Conservation (phyloP, 2,113 vertebrate species). For the Planiliza haematocheilus region DNA sequence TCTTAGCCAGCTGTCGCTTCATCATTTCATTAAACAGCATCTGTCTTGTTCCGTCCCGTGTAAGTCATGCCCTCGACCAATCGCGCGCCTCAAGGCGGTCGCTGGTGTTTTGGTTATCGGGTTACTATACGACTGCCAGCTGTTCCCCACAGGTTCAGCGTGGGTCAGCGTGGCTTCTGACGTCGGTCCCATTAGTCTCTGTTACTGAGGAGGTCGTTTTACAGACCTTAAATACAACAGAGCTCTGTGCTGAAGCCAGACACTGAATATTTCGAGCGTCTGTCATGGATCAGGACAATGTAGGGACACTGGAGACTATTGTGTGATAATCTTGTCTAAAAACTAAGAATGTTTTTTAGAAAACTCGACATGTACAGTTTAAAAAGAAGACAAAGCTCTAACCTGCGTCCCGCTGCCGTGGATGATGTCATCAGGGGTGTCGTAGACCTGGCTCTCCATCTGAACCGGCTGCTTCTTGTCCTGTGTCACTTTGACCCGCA, state of each 20-base stretch:
- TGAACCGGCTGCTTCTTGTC: conserved; percentile 95
- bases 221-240: conserved; percentile 8
- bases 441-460: conserved; percentile 95
- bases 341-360: too few relatives aligned
- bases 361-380: too few relatives aligned
- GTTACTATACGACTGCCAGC: conserved; percentile 60
- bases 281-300: neutral
- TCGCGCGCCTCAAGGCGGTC: neutral
- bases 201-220: conserved; percentile 17
- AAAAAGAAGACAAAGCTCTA: conserved; percentile 3
- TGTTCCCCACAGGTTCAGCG: conserved; percentile 47
- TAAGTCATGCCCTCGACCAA: conserved; percentile 13
- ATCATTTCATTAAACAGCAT: conserved; percentile 57
- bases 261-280: too few relatives aligned
- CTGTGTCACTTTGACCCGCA: conserved; percentile 94
- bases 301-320: neutral
- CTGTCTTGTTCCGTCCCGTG: conserved; percentile 45
- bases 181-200: neutral
- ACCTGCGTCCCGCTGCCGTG: conserved; percentile 94
- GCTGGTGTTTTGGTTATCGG: conserved; percentile 55
- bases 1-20: conserved; percentile 50
- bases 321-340: too few relatives aligned
- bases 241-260: neutral
- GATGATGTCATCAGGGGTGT: conserved; percentile 94
- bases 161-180: conserved; percentile 24